phyloP scores from a whole-genome alignment of 2,113 vertebrate genomes.

The Anguilla rostrata region DNA sequence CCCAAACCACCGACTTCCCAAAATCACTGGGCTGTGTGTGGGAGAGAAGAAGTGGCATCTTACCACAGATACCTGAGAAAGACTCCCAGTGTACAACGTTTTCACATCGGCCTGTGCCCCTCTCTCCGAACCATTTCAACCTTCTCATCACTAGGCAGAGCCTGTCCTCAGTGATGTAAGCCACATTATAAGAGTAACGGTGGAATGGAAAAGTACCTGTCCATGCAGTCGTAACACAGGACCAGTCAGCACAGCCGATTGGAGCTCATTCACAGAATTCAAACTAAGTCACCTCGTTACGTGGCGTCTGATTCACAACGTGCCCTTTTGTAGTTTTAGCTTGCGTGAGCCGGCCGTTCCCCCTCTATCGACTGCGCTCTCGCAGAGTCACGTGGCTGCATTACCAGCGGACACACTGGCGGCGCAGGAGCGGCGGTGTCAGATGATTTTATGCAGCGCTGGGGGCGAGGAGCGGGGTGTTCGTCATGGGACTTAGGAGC shows the following conservation, averaged over 20 bases:
- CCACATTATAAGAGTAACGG: too few relatives aligned
- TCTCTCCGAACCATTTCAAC: too few relatives aligned
- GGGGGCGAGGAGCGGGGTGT: constrained; percentile 34
- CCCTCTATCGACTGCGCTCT: neutral
- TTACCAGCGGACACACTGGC: constrained; percentile 13
- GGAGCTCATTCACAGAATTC: too few relatives aligned
- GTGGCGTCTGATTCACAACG: too few relatives aligned
- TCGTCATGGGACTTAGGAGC: constrained; percentile 18
- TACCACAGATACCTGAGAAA: neutral
- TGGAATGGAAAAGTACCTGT: too few relatives aligned
- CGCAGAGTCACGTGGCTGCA: neutral
- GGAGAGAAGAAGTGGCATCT: neutral
- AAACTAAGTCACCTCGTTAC: too few relatives aligned
- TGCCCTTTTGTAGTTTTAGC: too few relatives aligned
- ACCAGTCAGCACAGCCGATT: too few relatives aligned
- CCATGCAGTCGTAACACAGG: too few relatives aligned
- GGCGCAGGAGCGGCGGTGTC: constrained; percentile 51
- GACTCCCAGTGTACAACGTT: neutral
- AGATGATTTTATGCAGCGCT: constrained; percentile 38
- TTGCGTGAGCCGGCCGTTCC: neutral
- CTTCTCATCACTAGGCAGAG: too few relatives aligned
- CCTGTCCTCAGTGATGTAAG: too few relatives aligned
- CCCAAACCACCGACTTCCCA: neutral
- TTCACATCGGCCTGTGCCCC: neutral
- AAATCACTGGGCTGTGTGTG: neutral